phyloP scores from a whole-genome alignment of 2,797 vertebrate genomes.

The Cossypha heuglini region DNA sequence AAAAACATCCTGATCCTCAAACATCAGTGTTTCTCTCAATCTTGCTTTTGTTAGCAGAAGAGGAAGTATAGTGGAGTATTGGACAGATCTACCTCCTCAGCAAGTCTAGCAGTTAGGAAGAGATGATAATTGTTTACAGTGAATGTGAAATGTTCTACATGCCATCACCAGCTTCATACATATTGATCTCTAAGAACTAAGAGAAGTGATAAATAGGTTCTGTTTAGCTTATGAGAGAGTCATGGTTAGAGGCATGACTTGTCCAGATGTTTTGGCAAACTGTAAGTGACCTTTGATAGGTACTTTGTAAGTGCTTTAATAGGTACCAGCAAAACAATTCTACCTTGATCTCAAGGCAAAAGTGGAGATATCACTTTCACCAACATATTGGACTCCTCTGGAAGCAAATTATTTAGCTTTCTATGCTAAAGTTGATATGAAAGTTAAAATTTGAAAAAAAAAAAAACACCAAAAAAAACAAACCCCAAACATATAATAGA shows the following conservation, averaged over 20 bases:
- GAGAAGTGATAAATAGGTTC: background rate
- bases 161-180: background rate
- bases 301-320: background rate
- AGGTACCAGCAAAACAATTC: background rate
- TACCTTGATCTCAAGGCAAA: background rate
- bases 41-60: background rate
- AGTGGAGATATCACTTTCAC: background rate
- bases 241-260: background rate
- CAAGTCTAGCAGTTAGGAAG: background rate
- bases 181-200: background rate
- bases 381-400: background rate
- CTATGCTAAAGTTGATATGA: background rate
- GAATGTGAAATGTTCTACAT: background rate
- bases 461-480: too few relatives aligned
- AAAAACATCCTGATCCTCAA: rapidly evolving
- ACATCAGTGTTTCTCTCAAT: background rate
- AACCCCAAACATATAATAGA: background rate
- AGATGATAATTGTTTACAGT: too few relatives aligned
- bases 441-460: background rate
- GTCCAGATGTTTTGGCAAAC: background rate
- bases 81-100: background rate
- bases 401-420: background rate
- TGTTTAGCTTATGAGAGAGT: background rate
- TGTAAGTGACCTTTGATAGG: too few relatives aligned
- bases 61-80: background rate